Percentiles rank a stretch among this genome's conserved stretches.
Conservation (phyloP, 2,888 invertebrate species). For the Nesidiocoris tenuis region DNA sequence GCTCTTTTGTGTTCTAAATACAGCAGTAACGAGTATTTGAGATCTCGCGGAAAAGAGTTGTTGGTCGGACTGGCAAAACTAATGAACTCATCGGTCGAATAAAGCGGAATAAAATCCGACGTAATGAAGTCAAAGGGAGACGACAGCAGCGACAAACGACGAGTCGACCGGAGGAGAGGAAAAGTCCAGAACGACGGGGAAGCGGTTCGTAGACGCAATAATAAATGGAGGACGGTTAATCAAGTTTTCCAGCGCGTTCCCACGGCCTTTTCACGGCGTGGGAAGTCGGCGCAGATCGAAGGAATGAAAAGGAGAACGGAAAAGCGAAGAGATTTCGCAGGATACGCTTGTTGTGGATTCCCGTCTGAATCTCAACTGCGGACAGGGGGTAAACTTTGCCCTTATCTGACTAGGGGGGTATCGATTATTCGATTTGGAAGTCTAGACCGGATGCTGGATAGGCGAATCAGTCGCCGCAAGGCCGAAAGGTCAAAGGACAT, state of each 20-base stretch:
- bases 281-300: background rate
- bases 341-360: background rate
- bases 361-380: background rate
- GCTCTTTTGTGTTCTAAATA: no score
- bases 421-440: background rate
- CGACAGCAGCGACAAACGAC: background rate
- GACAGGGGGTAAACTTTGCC: background rate
- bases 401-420: background rate
- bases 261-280: background rate
- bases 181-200: background rate
- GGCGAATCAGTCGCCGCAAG: background rate
- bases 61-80: background rate
- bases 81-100: background rate
- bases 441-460: background rate
- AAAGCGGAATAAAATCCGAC: background rate
- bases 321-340: background rate
- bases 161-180: background rate
- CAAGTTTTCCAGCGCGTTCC: constrained; percentile 2
- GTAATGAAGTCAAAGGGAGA: background rate
- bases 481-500: background rate
- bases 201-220: background rate
- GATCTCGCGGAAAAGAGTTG: background rate
- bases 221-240: constrained; percentile 20
- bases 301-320: background rate
- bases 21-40: no score